Percentiles rank a stretch among this genome's conserved stretches.
Conservation (phyloP, 2,113 vertebrate genomes). For the Pyxicephalus adspersus region DNA sequence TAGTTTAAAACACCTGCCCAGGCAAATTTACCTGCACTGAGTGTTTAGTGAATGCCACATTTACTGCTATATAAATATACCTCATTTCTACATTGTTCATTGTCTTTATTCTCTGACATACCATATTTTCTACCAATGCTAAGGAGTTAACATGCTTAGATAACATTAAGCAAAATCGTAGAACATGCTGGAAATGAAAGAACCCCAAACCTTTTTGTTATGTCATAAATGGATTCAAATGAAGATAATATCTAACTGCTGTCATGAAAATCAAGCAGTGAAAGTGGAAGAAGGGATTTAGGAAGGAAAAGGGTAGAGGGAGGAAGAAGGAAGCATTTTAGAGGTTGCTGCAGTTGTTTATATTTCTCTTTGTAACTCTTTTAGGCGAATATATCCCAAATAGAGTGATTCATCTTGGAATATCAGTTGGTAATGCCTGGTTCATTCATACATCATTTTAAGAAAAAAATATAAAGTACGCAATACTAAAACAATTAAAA, state of each 20-base stretch:
- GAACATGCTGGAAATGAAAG: slow-evolving; percentile 49
- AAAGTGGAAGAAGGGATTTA: not conserved
- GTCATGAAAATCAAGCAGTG: slow-evolving; percentile 36
- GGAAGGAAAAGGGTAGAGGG: not conserved
- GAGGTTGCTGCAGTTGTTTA: slow-evolving; percentile 38
- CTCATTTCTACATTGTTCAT: not conserved
- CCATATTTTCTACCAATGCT: not conserved
- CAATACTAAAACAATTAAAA: too few relatives aligned
- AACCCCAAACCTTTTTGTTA: slow-evolving; percentile 18
- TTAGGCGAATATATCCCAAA: too few relatives aligned
- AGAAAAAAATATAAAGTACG: too few relatives aligned
- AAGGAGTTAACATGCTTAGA: slow-evolving; percentile 25
- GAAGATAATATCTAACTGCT: not conserved
- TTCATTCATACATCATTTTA: too few relatives aligned
- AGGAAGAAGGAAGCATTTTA: not conserved
- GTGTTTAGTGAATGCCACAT: too few relatives aligned
- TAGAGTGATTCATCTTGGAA: too few relatives aligned
- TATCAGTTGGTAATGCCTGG: too few relatives aligned
- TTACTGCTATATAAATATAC: too few relatives aligned
- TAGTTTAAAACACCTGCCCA: not conserved
- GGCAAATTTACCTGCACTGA: too few relatives aligned
- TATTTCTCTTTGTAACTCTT: not conserved
- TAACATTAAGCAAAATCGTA: not conserved
- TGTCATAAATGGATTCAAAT: slow-evolving; percentile 40
- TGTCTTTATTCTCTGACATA: slow-evolving; percentile 9